Conservation (phyloP, 2,113 vertebrate species). For the Paradoxurus hermaphroditus region DNA sequence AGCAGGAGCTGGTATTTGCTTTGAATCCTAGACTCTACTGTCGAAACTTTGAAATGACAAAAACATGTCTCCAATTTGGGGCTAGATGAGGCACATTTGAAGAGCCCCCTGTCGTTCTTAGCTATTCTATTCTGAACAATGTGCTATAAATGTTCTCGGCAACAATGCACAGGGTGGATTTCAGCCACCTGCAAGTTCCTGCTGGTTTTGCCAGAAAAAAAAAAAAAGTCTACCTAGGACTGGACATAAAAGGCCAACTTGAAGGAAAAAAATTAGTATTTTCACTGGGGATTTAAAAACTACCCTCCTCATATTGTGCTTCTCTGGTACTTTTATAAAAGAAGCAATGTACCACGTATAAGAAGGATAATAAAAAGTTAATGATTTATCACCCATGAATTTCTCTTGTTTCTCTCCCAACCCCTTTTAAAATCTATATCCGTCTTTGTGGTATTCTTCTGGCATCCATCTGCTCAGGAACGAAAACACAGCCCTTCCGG, state of each 20-base stretch:
- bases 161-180: conserved; percentile 55
- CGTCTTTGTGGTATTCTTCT: not conserved
- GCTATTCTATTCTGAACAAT: conserved; percentile 71
- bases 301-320: not conserved
- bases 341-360: not conserved
- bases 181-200: conserved; percentile 62
- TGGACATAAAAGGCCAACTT: conserved; percentile 49
- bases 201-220: conserved; percentile 32
- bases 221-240: not conserved
- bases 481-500: not conserved
- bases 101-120: conserved; percentile 43
- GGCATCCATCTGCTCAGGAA: not conserved
- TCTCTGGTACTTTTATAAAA: not conserved
- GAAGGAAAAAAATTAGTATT: not conserved
- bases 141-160: conserved; percentile 70
- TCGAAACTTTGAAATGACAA: conserved; percentile 55
- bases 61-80: conserved; percentile 61
- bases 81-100: conserved; percentile 39
- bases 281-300: conserved; percentile 26
- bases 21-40: conserved; percentile 55
- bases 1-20: conserved; percentile 54
- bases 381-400: not conserved
- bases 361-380: not conserved
- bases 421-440: not conserved
- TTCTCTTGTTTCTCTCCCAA: not conserved